Percentiles rank a stretch among this genome's conserved stretches.
phyloP scores from a whole-genome alignment of 2,113 vertebrate genomes.

The Eidolon helvum region DNA sequence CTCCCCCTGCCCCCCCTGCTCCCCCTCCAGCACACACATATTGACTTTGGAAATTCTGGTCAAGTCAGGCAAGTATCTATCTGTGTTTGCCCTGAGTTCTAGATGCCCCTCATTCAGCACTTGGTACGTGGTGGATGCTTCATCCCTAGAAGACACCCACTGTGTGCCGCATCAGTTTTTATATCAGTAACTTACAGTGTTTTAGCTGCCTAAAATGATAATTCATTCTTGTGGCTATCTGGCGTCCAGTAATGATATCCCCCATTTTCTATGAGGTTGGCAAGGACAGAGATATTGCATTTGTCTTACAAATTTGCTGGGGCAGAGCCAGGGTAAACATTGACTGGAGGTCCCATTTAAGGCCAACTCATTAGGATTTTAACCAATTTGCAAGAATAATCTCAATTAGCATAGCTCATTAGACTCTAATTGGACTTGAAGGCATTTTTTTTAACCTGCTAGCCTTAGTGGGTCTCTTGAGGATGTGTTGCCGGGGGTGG shows the following conservation, averaged over 20 bases:
- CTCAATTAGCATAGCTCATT: conserved; percentile 76
- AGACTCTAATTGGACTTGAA: conserved; percentile 69
- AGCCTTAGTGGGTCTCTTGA: neutral
- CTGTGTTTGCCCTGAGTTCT: neutral
- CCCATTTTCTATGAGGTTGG: conserved; percentile 49
- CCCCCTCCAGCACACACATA: neutral
- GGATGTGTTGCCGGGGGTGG: neutral
- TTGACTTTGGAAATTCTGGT: neutral
- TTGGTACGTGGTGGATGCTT: neutral
- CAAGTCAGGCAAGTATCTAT: neutral
- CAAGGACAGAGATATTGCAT: conserved; percentile 41
- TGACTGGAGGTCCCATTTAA: conserved; percentile 49
- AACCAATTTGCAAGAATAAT: conserved; percentile 71
- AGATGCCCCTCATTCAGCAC: neutral
- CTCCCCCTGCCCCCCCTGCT: fast-evolving
- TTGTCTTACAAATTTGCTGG: conserved; percentile 70
- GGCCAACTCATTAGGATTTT: conserved; percentile 72
- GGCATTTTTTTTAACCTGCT: conserved; percentile 40
- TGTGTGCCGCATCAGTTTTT: conserved; percentile 50
- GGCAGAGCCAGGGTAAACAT: conserved; percentile 68
- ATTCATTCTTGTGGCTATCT: conserved; percentile 55
- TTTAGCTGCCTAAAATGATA: conserved; percentile 40
- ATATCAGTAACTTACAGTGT: conserved; percentile 60
- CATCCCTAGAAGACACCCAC: conserved; percentile 57
- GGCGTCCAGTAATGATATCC: conserved; percentile 55